phyloP scores from a whole-genome alignment of 2,888 invertebrate species.

The Apotomis capreana region DNA sequence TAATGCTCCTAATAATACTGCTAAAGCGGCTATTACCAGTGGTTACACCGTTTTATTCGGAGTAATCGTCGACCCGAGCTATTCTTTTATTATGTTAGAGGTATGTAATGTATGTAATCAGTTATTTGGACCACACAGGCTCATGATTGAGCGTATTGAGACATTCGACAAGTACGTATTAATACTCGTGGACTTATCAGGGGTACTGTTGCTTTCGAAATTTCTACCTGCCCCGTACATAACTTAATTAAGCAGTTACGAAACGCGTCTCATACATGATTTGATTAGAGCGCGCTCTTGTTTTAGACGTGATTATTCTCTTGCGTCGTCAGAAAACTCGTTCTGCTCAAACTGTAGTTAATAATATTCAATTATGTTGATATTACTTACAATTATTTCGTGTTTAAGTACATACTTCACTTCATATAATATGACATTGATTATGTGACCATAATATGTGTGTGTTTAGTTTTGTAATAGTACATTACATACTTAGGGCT shows the following conservation, averaged over 20 bases:
- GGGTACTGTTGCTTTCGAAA: slow-evolving; percentile 51
- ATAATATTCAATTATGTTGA: slow-evolving; percentile 41
- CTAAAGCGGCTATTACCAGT: slow-evolving; percentile 76
- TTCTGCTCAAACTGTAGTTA: slow-evolving; percentile 36
- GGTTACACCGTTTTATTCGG: slow-evolving; percentile 67
- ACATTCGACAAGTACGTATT: slow-evolving; percentile 69
- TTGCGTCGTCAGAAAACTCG: slow-evolving; percentile 53
- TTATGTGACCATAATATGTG: not conserved
- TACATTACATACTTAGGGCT: too few relatives aligned
- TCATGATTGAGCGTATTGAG: slow-evolving; percentile 67
- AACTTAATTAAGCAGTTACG: slow-evolving; percentile 62
- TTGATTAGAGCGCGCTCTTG: slow-evolving; percentile 64
- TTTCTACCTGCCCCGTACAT: slow-evolving; percentile 47
- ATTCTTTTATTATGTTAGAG: slow-evolving; percentile 41
- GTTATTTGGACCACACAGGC: slow-evolving; percentile 73
- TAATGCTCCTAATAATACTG: slow-evolving; percentile 71
- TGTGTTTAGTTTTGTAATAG: too few relatives aligned
- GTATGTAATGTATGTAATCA: slow-evolving; percentile 62
- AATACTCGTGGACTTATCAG: slow-evolving; percentile 55
- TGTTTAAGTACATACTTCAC: not conserved
- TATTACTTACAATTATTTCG: slow-evolving; percentile 36
- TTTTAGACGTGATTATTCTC: slow-evolving; percentile 68
- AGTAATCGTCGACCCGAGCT: slow-evolving; percentile 72
- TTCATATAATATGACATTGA: slow-evolving; percentile 7
- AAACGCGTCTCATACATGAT: slow-evolving; percentile 57